Evolutionary conservation across 2,888 invertebrate species (phyloP).

Genomic region (Stramonita haemastoma): DNA sequence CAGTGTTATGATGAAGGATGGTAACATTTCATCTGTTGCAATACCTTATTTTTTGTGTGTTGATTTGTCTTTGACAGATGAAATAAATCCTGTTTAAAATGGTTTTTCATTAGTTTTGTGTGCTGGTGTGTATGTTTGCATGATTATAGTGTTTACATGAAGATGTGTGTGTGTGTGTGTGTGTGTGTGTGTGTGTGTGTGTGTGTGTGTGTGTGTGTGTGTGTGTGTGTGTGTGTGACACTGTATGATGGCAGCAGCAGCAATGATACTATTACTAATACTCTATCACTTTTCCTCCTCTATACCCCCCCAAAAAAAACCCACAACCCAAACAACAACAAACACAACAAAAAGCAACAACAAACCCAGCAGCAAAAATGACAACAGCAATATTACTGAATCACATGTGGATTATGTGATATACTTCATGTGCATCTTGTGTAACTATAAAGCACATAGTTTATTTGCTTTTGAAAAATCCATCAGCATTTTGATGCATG

Average conservation of each 20-base stretch:
- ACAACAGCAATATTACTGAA: too few relatives aligned
- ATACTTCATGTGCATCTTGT: too few relatives aligned
- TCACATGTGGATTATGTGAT: too few relatives aligned
- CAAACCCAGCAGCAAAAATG: too few relatives aligned
- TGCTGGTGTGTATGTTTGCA: neutral
- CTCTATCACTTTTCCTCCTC: neutral
- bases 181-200: constrained; percentile 14
- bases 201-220: neutral
- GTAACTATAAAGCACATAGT: too few relatives aligned
- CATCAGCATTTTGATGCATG: too few relatives aligned
- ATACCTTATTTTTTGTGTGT: neutral
- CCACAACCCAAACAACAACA: too few relatives aligned
- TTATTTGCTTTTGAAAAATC: too few relatives aligned
- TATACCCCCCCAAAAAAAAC: neutral
- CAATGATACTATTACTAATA: neutral
- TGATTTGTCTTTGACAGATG: neutral
- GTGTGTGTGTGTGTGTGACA: neutral
- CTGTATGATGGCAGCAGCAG: neutral
- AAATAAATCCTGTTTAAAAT: neutral
- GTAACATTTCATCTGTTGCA: neutral
- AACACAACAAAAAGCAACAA: too few relatives aligned
- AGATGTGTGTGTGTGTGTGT: neutral
- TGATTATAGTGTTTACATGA: neutral
- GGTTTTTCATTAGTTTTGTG: neutral
- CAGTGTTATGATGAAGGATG: neutral